These are phyloP conservation scores for Caretta caretta DNA, from an alignment of 2,113 vertebrate species.

Conservation along the genomic window DNA sequence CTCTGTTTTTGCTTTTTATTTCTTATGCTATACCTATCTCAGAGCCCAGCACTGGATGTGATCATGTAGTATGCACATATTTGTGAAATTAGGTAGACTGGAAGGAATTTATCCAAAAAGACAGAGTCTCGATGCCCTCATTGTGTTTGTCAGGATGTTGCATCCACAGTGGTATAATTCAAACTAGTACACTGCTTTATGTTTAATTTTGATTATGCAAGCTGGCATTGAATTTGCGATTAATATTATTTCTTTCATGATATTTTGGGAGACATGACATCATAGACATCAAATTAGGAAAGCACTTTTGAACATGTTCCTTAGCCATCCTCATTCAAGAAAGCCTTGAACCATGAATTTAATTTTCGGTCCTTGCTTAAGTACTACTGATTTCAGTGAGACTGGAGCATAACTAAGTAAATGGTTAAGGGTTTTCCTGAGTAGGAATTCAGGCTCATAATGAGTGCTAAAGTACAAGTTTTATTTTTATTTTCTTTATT, in stretches of 20 bases:
- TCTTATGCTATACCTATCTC: background rate
- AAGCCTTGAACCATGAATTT: background rate
- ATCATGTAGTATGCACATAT: background rate
- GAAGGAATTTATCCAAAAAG: background rate
- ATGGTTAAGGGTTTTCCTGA: background rate
- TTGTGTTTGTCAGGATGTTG: accelerated
- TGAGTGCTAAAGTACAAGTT: background rate
- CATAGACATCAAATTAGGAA: background rate
- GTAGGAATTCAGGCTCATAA: background rate
- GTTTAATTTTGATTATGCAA: background rate
- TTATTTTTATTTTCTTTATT: background rate
- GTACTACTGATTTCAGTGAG: background rate
- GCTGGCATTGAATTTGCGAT: background rate
- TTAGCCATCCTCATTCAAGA: background rate
- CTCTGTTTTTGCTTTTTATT: background rate
- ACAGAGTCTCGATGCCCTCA: accelerated
- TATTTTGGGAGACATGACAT: background rate
- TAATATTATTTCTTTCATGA: background rate
- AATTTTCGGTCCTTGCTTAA: background rate
- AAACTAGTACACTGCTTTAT: background rate
- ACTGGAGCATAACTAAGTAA: background rate
- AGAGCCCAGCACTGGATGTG: background rate
- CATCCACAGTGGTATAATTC: background rate
- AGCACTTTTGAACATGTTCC: background rate
- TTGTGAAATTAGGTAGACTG: background rate